These are phyloP conservation scores for Tangara arthus DNA, from an alignment of 2,797 vertebrate species.

Conservation along the genomic window DNA sequence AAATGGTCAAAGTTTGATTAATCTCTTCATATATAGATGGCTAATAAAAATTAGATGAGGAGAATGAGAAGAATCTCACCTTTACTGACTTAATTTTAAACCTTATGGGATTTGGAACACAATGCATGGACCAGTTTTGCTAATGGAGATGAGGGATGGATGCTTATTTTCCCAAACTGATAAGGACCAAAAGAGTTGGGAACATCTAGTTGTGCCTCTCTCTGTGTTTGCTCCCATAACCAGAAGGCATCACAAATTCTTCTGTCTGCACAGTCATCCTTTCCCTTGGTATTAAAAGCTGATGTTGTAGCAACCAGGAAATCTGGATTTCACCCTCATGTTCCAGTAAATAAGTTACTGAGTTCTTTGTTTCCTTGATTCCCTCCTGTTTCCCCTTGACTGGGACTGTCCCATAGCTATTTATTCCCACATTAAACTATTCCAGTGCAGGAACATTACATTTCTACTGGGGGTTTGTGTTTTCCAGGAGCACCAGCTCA, in stretches of 20 bases:
- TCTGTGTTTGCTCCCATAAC: fast-evolving
- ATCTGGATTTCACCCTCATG: not conserved
- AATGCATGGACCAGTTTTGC: not conserved
- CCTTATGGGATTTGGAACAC: not conserved
- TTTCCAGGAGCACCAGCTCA: conserved; percentile 82
- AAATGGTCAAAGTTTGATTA: not conserved
- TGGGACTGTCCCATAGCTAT: not conserved
- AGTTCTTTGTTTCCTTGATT: not conserved
- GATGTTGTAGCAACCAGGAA: not conserved
- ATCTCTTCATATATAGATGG: not conserved
- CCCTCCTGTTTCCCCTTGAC: not conserved
- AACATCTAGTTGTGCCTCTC: not conserved
- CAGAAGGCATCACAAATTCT: not conserved
- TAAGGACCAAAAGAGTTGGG: not conserved
- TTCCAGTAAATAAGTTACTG: not conserved
- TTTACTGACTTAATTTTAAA: not conserved
- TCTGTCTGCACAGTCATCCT: not conserved
- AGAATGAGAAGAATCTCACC: not conserved
- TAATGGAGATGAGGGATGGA: not conserved
- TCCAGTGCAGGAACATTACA: not conserved
- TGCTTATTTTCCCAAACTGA: not conserved
- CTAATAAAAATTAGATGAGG: not conserved
- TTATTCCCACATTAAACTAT: not conserved
- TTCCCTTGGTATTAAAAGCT: not conserved
- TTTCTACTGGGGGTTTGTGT: not conserved